A percentile compares a stretch with the other conserved stretches of the same genome.
Conservation (phyloP, 2,888 invertebrate species). For the Callimorpha dominula region DNA sequence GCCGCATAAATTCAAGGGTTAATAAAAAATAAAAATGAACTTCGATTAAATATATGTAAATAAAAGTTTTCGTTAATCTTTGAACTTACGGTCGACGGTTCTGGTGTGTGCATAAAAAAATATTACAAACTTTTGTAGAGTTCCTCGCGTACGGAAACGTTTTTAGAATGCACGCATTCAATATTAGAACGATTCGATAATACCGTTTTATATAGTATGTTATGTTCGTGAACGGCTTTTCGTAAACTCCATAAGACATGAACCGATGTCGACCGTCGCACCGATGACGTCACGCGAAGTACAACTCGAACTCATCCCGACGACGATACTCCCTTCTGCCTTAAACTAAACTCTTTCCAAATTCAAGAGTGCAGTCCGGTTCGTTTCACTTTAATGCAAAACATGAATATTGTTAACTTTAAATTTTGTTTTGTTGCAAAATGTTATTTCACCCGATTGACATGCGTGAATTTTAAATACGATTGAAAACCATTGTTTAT, state of each 20-base stretch:
- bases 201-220: not conserved
- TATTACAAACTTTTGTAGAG: not conserved
- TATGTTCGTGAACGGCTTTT: not conserved
- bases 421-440: not conserved
- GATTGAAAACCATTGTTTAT: not conserved
- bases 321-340: not conserved
- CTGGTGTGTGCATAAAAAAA: not conserved
- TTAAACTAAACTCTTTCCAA: not conserved
- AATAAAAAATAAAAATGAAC: constrained; percentile 13
- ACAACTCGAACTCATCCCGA: not conserved
- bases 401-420: not conserved
- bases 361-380: not conserved
- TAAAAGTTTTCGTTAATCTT: not conserved
- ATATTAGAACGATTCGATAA: not conserved
- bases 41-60: constrained; percentile 10
- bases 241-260: not conserved
- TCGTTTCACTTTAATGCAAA: not conserved
- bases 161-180: not conserved
- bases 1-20: not conserved
- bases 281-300: not conserved
- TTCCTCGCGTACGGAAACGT: not conserved
- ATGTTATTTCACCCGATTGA: not conserved
- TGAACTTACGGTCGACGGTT: not conserved
- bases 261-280: too few species aligned
- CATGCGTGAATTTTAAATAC: not conserved